Evolutionary conservation across 1,140 invertebrate species (phyloP), one percentile per base, ranked within the genome.

Genomic region (Drosophila miranda): DNA sequence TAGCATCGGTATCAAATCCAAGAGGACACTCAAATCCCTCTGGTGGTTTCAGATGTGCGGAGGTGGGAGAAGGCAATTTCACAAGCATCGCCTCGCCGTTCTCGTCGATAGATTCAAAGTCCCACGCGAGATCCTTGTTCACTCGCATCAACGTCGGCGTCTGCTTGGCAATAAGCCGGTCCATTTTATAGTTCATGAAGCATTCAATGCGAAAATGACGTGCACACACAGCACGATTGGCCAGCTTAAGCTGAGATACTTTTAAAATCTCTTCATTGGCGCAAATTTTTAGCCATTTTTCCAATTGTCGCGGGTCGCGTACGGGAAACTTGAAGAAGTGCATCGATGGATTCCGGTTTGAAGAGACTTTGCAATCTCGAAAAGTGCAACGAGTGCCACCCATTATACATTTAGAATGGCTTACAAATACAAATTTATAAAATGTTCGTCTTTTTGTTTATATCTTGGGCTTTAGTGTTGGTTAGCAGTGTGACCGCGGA

Each of bases 261-360:
- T 91, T 78, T 28, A 87, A 81, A 92, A 68, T 84, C 49, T 56
- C 78, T 70, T 75, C 86, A 89, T 76, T 76, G 6, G 80, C 69
- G 14, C 73, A 75, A 48, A 92, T 90, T 45, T 72, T 70, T 5
- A 92, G 77, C 92, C 92, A 93, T 41, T 76, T 58, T 38, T 68
- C 66, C n/a, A 91, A 89, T 6, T 91, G 75, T 34, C 86, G 74
- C 13, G 63, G 73, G 54, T 93, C 86, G 46, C 90, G 91, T 3
- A 92, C 75, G 0, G 92, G 92, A 34, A 92, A 90, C 61, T 92
- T 92, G 43, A 93, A 93, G 53, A 92, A 93, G 63, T 92, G 92
- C 58, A 92, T 87, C 52, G 86, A 90, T 4, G 91, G 90, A 49
- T 84, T 66, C 9, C 89, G 89, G 56, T 84, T 86, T 5, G 92